Evolutionary conservation across 2,888 invertebrate genomes (phyloP).

Genomic region (Zygothrica quintamaculata): DNA sequence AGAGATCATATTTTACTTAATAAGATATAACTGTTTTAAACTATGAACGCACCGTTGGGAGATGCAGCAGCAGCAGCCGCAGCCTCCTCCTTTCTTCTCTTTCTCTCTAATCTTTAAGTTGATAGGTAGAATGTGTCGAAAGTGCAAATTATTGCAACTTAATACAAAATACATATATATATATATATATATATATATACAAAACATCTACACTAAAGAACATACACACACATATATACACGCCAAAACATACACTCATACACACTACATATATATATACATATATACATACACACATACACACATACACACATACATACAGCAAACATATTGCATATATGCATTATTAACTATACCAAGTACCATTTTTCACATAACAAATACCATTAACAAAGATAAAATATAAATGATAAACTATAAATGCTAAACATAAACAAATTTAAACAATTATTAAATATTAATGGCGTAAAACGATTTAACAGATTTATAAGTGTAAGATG

Average conservation of each 20-base stretch:
- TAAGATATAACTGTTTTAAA: constrained; percentile 72
- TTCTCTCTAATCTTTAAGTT: background rate
- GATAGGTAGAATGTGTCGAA: constrained; percentile 24
- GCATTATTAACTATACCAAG: constrained; percentile 62
- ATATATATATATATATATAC: constrained; percentile 24
- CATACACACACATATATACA: constrained; percentile 17
- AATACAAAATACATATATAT: constrained; percentile 36
- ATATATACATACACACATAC: constrained; percentile 47
- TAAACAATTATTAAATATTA: constrained; percentile 77
- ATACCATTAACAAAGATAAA: constrained; percentile 79
- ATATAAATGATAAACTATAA: background rate
- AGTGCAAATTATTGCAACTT: constrained; percentile 31
- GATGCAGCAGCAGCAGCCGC: constrained; percentile 21
- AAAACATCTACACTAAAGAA: constrained; percentile 32
- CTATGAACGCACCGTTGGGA: constrained; percentile 54
- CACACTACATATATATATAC: constrained; percentile 18
- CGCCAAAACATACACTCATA: constrained; percentile 29
- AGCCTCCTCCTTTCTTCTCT: constrained; percentile 6
- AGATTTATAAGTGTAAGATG: constrained; percentile 70
- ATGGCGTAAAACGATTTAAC: constrained; percentile 81
- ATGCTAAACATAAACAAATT: background rate
- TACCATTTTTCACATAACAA: constrained; percentile 80
- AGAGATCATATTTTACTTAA: constrained; percentile 77
- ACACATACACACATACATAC: constrained; percentile 45
- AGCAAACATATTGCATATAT: constrained; percentile 58